Base-by-base conservation (phyloP, 2,797 vertebrate species). In the Bovichtus variegatus region DNA sequence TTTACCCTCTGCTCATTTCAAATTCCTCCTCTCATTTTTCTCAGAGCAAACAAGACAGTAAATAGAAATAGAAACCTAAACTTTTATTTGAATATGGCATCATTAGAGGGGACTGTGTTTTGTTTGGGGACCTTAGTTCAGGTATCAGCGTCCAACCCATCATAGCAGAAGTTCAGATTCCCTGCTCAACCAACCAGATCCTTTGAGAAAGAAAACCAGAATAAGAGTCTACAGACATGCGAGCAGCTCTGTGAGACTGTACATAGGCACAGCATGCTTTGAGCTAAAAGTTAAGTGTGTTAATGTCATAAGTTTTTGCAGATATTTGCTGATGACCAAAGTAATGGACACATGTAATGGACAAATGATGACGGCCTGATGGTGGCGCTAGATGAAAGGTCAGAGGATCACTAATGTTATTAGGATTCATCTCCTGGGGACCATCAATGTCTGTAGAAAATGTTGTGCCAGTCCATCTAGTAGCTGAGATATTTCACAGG, bases 1-100 rank as follows among this genome's bases (percentile, higher is more conserved):
- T 62, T 60, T 78, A 51, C 36, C n/a, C 12, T 53, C 38, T 19
- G 7, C 65, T 76, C 65, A 58, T 46, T 64, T 64, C 5, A 31
- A 18, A 46, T 44, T 46, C 18, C 21, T 46, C 29, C 27, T 63
- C 21, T 38, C 5, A 15, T 15, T 41, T 60, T 18, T 38, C 43
- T 57, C 11, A 16, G 29, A n/a, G 4, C 23, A 19, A 41, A 59
- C 9, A 49, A 50, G 25, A 51, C 46, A 15, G 16, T 9, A 55
- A 23, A 34, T 27, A 23, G 67, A 31, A 49, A 41, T 41, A 62
- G 36, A 71, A 49, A 46, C 12, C n/a, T 23, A 13, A 41, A 51
- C 46, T 23, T 41, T 71, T 21, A 31, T 34, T 12, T 61, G 5
- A 53, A 34, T 51, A 23, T 38, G 9, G n/a, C 62, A 19, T 50